Base-by-base conservation (phyloP, 2,113 vertebrate genomes). In the Buteo buteo region DNA sequence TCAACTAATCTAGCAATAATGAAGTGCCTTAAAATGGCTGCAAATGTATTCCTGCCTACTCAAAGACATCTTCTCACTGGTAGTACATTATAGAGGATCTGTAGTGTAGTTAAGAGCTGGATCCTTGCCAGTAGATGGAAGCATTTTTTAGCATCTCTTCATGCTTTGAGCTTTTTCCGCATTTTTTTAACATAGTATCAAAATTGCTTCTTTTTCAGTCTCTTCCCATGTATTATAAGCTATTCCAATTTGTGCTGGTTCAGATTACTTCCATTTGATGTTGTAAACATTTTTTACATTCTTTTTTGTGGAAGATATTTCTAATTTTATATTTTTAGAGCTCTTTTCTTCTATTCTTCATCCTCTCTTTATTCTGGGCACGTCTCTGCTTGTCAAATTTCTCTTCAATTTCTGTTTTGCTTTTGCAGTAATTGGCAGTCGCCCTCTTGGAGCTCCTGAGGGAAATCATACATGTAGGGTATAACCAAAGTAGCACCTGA, bases 141-240 rank as follows among this genome's bases (percentile, higher is more conserved):
- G 72, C 67, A 88, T 96, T 94, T 96, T 97, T 95, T 96, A 96
- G 85, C 92, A 93, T 96, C 79, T 95, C 95, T 82, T 92, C 71
- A 44, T 90, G 76, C 78, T 95, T 93, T 92, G 62, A 95, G 82
- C 79, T 78, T 90, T 93, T 96, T 88, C 65, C 0, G 0, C 44
- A 45, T 82, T 96, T 94, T 95, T 96, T 96, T 34, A 69, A 87
- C 55, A 6, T 83, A 90, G 72, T 96, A 95, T 90, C n/a, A 65
- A 89, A 98, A 94, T 90, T 91, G 57, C 86, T 96, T 90, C 62
- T 84, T 94, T 92, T 95, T 93, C 94, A 92, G 73, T 92, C 61
- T 96, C 71, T 90, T 91, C 77, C 58, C 76, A 73, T 93, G 84
- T 93, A 47, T 96, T 95, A 61, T 82, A 92, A 89, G 59, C 34